Base-by-base conservation (phyloP, 1,140 invertebrate species). In the Lerema accius region DNA sequence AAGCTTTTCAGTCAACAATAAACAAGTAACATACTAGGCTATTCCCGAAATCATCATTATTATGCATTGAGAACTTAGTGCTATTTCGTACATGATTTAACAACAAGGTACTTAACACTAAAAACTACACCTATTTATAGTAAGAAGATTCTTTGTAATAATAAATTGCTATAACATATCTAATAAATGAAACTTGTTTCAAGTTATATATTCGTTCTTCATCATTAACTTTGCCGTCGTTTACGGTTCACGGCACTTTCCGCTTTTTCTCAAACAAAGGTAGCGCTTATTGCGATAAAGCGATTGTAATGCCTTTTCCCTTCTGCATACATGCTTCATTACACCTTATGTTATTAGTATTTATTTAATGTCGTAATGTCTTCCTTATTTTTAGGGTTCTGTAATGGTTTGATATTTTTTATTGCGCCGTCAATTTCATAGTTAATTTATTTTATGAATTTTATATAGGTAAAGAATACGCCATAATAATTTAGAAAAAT, bases 141-240 rank as follows among this genome's bases (percentile, higher is more conserved):
- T 3, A 23, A 23, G 19, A n/a, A n/a, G n/a, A n/a, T 23, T 2
- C 19, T 23, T 23, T 23, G 5, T 23, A 55, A 40, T 55, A 55
- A 40, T 40, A 9, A 15, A 43, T 15, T 16, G 40, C 16, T 17
- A 43, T 43, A 14, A 17, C 13, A 17, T 9, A 16, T 17, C 0
- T 43, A 3, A 23, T 23, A 23, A 23, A 23, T 23, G 19, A 23
- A 23, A 23, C 19, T 23, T 23, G 5, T 23, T 23, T 23, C 19
- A 23, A 23, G 19, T 49, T 14, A 35, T 50, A 62, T 67, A 58
- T 37, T 32, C 50, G 35, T 80, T 80, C 70, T 72, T 69, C 65
- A 69, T 75, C 72, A 77, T 80, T 80, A 73, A 71, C 62, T 65
- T 45, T 49, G 53, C 50, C 50, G 53, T 45, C 39, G 53, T 69